Percentiles rank a stretch among this genome's conserved stretches.
Conservation (phyloP, 2,888 invertebrate species). For the Zygogramma bicolorata region DNA sequence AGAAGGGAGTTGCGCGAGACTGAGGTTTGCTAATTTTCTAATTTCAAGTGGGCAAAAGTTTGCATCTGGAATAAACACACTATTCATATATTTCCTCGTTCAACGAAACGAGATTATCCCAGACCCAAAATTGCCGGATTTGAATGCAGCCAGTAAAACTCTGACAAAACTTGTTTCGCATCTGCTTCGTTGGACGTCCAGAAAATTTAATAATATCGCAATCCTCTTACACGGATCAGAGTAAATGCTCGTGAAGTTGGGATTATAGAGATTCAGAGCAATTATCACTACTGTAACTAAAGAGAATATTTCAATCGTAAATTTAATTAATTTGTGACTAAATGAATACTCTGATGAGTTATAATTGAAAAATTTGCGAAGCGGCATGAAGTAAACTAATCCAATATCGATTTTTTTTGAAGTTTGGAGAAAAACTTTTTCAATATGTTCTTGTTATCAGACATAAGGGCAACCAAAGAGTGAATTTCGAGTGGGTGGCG, state of each 20-base stretch:
- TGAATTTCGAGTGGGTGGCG: too few species aligned
- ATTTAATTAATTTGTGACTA: background rate
- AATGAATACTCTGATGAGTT: background rate
- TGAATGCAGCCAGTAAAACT: background rate
- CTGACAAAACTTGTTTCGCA: background rate
- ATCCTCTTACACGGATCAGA: slow-evolving; percentile 2
- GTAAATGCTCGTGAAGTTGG: background rate
- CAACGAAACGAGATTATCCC: background rate
- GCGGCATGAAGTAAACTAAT: background rate
- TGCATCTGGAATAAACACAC: background rate
- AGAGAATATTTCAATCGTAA: background rate
- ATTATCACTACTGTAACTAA: background rate
- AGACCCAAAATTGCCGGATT: background rate
- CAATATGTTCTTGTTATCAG: too few species aligned
- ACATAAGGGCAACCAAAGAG: too few species aligned
- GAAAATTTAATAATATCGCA: background rate
- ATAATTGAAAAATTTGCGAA: background rate
- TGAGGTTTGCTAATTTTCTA: background rate
- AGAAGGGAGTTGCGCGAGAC: background rate
- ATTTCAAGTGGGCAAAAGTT: background rate
- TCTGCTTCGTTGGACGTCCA: background rate
- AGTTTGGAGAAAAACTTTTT: too few species aligned
- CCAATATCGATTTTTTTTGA: too few species aligned
- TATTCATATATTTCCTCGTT: background rate
- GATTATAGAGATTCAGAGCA: background rate